Base-by-base conservation (phyloP, 2,888 invertebrate species). In the Eupithecia vulgata region DNA sequence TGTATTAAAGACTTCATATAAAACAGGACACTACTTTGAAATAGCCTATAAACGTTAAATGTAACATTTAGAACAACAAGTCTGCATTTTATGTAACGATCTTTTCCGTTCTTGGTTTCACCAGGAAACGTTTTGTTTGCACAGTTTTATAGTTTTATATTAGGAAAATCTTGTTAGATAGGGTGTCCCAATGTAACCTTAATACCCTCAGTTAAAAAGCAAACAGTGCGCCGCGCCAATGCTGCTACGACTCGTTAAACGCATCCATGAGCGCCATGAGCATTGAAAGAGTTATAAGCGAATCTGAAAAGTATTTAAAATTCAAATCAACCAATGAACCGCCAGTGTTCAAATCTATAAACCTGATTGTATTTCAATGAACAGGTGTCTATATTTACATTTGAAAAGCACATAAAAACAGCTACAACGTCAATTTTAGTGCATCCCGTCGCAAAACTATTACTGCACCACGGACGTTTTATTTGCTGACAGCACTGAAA, bases 401-500 rank as follows among this genome's bases (percentile, higher is more conserved):
- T 37, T 64, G 21, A 42, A 42, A 66, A 25, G 45, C 21, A 42
- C 37, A 40, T 64, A 65, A 3, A 40, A 13, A 21, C 25, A 37
- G 40, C 21, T 25, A 65, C 40, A 40, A 21, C 25, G 40, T 65
- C 65, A 42, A 40, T 40, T 78, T 91, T 88, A 90, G 88, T 88
- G 87, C 87, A 86, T 83, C 81, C 85, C 79, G 88, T 88, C 84
- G 87, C 89, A 87, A 89, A 91, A 91, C 91, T 91, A 91, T 91
- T 89, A 90, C 91, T 90, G 90, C 90, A 83, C 87, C 87, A 88
- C 57, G 1, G 57, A 25, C 90, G 87, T 89, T 92, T 90, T 91
- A 93, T 93, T 91, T 91, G 91, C 90, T 90, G 93, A 91, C 90
- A 90, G 87, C 86, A 87, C 83, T 90, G 89, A 90, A 94, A 93